A percentile compares a stretch with the other conserved stretches of the same genome.
phyloP scores from a whole-genome alignment of 2,113 vertebrate species.

The Bambusicola thoracicus region DNA sequence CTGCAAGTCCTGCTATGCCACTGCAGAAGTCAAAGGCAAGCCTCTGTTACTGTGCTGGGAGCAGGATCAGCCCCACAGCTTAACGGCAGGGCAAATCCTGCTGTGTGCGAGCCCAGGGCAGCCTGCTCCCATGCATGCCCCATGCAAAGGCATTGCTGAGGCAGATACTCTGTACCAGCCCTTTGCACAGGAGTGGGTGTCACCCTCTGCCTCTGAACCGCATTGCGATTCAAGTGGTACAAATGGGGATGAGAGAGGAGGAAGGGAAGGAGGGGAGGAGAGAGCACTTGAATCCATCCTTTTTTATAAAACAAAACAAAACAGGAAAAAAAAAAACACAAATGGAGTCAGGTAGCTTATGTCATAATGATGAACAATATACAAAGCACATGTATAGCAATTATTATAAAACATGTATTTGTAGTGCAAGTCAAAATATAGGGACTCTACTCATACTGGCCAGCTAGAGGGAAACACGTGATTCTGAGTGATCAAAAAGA shows the following conservation, averaged over 20 bases:
- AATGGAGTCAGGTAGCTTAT: constrained; percentile 76
- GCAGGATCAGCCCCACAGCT: not conserved
- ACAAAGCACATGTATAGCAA: constrained; percentile 75
- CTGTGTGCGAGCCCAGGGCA: rapidly evolving
- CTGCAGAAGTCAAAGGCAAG: not conserved
- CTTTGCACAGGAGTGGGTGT: constrained; percentile 10
- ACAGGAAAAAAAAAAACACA: constrained; percentile 35
- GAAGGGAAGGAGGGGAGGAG: not conserved
- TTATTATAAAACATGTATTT: constrained; percentile 79
- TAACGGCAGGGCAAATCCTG: rapidly evolving
- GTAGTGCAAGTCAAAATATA: constrained; percentile 83
- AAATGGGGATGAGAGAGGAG: not conserved
- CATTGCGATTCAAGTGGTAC: not conserved
- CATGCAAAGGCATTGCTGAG: rapidly evolving
- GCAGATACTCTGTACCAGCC: not conserved
- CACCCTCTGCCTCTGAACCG: not conserved
- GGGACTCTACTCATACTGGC: constrained; percentile 81
- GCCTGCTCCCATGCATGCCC: rapidly evolving
- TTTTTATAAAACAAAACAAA: constrained; percentile 41
- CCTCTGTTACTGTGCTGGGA: not conserved
- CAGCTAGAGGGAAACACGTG: constrained; percentile 78
- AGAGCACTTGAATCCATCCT: constrained; percentile 20
- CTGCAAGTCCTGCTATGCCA: not conserved
- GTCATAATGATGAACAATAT: constrained; percentile 76
- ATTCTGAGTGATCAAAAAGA: constrained; percentile 77